Evolutionary conservation across 2,113 vertebrate species (phyloP).

Genomic region (Desmodus rotundus): DNA sequence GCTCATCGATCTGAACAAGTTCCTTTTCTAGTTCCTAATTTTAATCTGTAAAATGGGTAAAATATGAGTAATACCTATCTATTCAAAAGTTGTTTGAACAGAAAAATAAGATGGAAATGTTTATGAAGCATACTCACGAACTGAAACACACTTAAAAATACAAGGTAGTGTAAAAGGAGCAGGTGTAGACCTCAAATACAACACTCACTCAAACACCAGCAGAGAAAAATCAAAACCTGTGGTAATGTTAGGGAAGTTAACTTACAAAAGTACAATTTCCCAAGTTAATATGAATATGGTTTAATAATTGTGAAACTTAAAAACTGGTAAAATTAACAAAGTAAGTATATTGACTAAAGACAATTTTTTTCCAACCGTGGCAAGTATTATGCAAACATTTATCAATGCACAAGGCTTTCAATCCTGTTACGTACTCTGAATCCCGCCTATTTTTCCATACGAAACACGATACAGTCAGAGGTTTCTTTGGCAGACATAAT

Average conservation of each 20-base stretch:
- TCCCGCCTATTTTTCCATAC: background rate
- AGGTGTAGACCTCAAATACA: background rate
- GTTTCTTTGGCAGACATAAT: conserved; percentile 35
- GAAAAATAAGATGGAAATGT: background rate
- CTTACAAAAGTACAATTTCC: conserved; percentile 55
- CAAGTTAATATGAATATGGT: conserved; percentile 52
- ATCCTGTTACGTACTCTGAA: background rate
- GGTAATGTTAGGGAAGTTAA: conserved; percentile 25
- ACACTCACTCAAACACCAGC: background rate
- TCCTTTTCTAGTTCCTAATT: conserved; percentile 1
- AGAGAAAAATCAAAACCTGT: conserved; percentile 28
- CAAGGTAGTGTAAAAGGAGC: background rate
- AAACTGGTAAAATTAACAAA: conserved; percentile 46
- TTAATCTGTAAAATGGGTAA: background rate
- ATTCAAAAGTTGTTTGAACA: background rate
- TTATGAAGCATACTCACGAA: conserved; percentile 14
- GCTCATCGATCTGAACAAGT: background rate
- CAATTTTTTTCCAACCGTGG: conserved; percentile 10
- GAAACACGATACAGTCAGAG: conserved; percentile 3
- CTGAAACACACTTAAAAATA: background rate
- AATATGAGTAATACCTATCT: background rate
- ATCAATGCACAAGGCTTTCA: conserved; percentile 29
- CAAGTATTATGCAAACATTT: conserved; percentile 16
- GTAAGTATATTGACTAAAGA: conserved; percentile 34
- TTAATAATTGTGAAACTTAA: conserved; percentile 56